Percentiles rank a stretch among this genome's conserved stretches.
Evolutionary conservation across 2,888 invertebrate species (phyloP).

Genomic region (Heterodera filipjevi): DNA sequence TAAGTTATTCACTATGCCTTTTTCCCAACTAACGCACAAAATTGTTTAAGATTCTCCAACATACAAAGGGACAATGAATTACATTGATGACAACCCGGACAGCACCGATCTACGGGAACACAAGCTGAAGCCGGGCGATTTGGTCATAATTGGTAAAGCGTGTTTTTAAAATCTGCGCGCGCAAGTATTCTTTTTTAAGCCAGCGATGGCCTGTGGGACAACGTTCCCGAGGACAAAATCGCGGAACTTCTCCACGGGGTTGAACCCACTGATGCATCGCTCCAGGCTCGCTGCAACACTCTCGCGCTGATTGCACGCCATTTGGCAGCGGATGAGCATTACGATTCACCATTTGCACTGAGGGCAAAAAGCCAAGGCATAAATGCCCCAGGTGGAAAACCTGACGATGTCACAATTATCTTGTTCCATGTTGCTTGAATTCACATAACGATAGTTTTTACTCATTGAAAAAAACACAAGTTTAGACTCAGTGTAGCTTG

Average conservation of each 20-base stretch:
- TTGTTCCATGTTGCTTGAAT: slow-evolving; percentile 67
- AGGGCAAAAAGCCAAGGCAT: slow-evolving; percentile 86
- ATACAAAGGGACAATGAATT: slow-evolving; percentile 12
- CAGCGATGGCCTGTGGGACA: slow-evolving; percentile 97
- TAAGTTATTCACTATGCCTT: slow-evolving; percentile 31
- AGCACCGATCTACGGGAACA: slow-evolving; percentile 55
- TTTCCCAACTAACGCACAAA: background rate
- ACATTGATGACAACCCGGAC: slow-evolving; percentile 52
- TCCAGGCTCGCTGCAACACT: slow-evolving; percentile 72
- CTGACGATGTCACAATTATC: slow-evolving; percentile 96
- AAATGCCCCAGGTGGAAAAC: slow-evolving; percentile 84
- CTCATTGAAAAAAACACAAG: too few relatives aligned
- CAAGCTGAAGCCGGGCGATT: slow-evolving; percentile 54
- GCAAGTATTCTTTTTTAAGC: slow-evolving; percentile 68
- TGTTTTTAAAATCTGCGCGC: background rate
- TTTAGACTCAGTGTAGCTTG: too few relatives aligned
- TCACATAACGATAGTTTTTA: too few relatives aligned
- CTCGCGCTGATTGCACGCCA: slow-evolving; percentile 93
- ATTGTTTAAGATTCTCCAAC: slow-evolving; percentile 6
- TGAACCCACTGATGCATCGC: slow-evolving; percentile 26
- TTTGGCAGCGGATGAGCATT: slow-evolving; percentile 89
- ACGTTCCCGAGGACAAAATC: slow-evolving; percentile 77
- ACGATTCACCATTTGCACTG: slow-evolving; percentile 91
- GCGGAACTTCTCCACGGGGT: slow-evolving; percentile 10
- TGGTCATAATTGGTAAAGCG: slow-evolving; percentile 42